phyloP scores from a whole-genome alignment of 2,113 vertebrate species.

The Furnarius figulus region DNA sequence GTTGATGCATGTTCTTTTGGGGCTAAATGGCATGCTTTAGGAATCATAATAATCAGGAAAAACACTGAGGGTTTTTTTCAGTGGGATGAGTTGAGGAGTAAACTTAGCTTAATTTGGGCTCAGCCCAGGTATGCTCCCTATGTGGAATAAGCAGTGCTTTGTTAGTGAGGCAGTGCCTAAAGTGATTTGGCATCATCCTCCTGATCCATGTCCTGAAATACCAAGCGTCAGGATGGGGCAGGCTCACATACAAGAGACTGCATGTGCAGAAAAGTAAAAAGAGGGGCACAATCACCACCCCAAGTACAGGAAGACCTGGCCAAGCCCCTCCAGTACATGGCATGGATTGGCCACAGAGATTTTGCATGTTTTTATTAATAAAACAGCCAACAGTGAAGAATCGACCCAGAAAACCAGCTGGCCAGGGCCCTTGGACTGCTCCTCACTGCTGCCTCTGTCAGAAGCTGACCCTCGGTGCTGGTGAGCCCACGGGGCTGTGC shows the following conservation, averaged over 20 bases:
- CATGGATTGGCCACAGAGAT: accelerated
- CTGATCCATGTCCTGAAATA: neutral
- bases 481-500: neutral
- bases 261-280: accelerated
- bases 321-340: accelerated
- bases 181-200: neutral
- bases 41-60: neutral
- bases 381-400: neutral
- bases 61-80: neutral
- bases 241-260: neutral
- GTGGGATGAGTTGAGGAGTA: neutral
- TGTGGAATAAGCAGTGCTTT: accelerated
- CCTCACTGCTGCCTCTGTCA: neutral
- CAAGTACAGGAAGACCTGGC: accelerated
- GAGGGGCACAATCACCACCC: accelerated
- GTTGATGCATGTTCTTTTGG: accelerated
- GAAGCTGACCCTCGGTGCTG: accelerated
- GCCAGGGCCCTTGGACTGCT: neutral
- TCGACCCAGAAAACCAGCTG: neutral
- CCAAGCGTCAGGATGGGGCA: accelerated
- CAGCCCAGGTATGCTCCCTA: too few relatives aligned
- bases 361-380: constrained; percentile 23
- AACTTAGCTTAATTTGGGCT: neutral
- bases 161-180: neutral
- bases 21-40: neutral